These are phyloP conservation scores for Halcyon leucocephala DNA, from an alignment of 2,797 vertebrate genomes.

Conservation along the genomic window DNA sequence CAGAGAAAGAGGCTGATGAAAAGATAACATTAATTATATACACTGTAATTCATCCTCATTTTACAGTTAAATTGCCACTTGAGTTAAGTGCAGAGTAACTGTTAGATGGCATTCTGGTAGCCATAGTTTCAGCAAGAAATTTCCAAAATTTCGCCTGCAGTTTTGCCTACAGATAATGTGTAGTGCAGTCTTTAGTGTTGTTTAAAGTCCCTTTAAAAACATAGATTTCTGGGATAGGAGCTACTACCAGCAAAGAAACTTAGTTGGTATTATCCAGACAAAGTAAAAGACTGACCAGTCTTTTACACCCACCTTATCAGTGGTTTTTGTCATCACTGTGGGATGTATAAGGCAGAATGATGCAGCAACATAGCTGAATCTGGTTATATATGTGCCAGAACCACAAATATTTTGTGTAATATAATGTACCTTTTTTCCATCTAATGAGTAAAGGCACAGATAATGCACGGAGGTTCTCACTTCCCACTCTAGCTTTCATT, in stretches of 20 bases:
- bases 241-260: background rate
- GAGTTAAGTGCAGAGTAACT: background rate
- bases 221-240: background rate
- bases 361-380: background rate
- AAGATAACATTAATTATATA: background rate
- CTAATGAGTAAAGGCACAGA: conserved; percentile 23
- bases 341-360: background rate
- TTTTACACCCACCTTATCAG: background rate
- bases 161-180: background rate
- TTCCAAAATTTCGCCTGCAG: background rate
- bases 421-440: conserved; percentile 6
- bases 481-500: conserved; percentile 15
- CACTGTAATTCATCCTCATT: background rate
- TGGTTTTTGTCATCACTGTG: background rate
- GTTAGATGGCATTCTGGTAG: background rate
- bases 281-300: background rate
- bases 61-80: background rate
- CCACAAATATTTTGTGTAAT: conserved; percentile 26
- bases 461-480: conserved; percentile 19
- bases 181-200: background rate
- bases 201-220: conserved; percentile 5
- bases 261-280: background rate
- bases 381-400: background rate
- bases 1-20: background rate
- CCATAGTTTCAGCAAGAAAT: background rate